Evolutionary conservation across 2,113 vertebrate species (phyloP), one percentile per base, ranked within the genome.

Genomic region (Rhinopomastus cyanomelas): DNA sequence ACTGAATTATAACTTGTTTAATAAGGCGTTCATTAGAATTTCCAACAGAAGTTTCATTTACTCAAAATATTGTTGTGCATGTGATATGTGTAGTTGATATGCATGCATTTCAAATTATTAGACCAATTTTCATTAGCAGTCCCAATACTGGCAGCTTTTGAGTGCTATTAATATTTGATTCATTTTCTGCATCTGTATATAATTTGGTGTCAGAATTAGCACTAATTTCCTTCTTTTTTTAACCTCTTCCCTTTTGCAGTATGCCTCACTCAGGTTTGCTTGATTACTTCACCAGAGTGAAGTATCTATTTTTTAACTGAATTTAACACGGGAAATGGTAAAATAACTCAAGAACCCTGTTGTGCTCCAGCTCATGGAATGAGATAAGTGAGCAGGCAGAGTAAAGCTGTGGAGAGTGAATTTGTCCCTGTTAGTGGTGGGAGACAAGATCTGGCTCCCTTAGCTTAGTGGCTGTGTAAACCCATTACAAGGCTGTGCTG

Each of bases 61-160:
- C 19, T 74, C 81, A 82, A 87, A 82, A 80, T 52, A 78, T 80
- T 82, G 73, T 55, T 55, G 37, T 49, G 22, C n/a, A 46, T 51
- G 37, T 11, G 16, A n/a, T 82, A 73, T 22, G 11, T 52, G 23
- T 32, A 76, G 46, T 77, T 90, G 51, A 76, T 93, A 95, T 73
- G 42, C 67, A 93, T 15, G 20, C 27, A 65, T 84, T 92, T 88
- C 22, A 83, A 83, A 91, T 89, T 88, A 85, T 89, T 89, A 88
- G 57, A 56, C 57, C 65, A 85, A 83, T 95, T 95, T 95, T 94
- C 87, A 91, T 91, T 93, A 95, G 80, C 57, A 77, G 60, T 71
- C 34, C 18, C 37, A 64, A 37, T 67, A 93, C 44, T 5, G 8
- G 57, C 51, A 51, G 39, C 17, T 89, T 77, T 34, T 9, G 53